phyloP scores from a whole-genome alignment of 2,888 invertebrate genomes.

The Branchellion lobata region DNA sequence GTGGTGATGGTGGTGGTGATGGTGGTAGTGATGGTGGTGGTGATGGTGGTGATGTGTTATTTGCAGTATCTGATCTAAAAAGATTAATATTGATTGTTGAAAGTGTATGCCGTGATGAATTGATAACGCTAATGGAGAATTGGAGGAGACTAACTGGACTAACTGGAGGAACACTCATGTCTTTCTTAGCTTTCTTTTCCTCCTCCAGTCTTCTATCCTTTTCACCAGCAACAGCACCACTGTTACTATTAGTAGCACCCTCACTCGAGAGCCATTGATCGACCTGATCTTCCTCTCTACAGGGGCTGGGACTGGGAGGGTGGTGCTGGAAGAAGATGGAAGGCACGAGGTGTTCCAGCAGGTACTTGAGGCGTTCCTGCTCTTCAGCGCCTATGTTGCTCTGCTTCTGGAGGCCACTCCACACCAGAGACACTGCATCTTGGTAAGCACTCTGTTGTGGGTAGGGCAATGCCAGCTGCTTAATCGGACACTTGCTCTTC shows the following conservation, averaged over 20 bases:
- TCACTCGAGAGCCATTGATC: slow-evolving; percentile 6
- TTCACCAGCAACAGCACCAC: too few relatives aligned
- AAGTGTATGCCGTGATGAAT: too few relatives aligned
- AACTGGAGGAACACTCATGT: too few relatives aligned
- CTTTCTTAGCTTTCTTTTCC: too few relatives aligned
- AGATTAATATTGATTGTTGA: too few relatives aligned
- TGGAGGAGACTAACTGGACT: too few relatives aligned
- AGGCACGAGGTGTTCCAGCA: slow-evolving; percentile 18
- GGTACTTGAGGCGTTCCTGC: slow-evolving; percentile 19
- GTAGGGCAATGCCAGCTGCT: slow-evolving; percentile 14
- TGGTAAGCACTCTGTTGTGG: slow-evolving; percentile 1
- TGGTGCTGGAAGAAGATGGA: neutral
- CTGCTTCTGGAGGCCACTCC: slow-evolving; percentile 23
- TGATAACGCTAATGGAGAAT: too few relatives aligned
- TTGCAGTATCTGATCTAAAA: too few relatives aligned
- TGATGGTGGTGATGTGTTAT: neutral
- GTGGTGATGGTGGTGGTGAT: neutral
- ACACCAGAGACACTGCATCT: slow-evolving; percentile 36
- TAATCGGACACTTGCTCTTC: neutral
- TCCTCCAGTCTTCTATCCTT: too few relatives aligned
- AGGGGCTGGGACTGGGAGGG: neutral
- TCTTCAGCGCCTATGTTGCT: slow-evolving; percentile 27
- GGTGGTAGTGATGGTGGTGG: neutral
- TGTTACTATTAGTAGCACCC: neutral
- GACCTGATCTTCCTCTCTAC: neutral